phyloP scores from a whole-genome alignment of 2,888 invertebrate genomes.

The Temnothorax rugatulus region DNA sequence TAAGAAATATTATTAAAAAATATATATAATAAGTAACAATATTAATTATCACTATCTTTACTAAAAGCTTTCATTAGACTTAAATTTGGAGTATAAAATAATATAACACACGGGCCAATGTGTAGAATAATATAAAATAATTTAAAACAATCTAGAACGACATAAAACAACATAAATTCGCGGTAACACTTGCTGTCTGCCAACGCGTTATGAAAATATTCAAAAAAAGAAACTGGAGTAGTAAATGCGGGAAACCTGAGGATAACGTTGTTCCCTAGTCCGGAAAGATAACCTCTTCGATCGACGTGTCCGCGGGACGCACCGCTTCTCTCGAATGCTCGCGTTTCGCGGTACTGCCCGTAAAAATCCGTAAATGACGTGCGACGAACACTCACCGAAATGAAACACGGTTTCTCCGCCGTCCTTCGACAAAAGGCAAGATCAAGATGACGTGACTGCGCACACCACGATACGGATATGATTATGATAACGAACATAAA shows the following conservation, averaged over 20 bases:
- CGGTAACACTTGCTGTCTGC: neutral
- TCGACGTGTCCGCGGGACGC: neutral
- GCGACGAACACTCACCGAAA: neutral
- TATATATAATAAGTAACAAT: neutral
- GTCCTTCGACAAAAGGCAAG: too few relatives aligned
- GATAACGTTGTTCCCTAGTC: neutral
- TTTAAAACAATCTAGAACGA: neutral
- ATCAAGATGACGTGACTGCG: neutral
- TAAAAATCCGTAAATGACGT: neutral
- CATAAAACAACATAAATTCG: neutral
- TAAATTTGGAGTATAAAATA: neutral
- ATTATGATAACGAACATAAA: neutral
- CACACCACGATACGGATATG: neutral
- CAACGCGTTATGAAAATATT: neutral
- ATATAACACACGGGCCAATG: neutral
- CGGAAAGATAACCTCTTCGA: constrained; percentile 7
- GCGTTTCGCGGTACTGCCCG: neutral
- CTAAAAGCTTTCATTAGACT: neutral
- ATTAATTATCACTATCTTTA: too few relatives aligned
- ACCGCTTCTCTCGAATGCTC: neutral
- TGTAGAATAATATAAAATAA: neutral
- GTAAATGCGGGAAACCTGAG: constrained; percentile 11
- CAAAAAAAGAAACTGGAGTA: neutral
- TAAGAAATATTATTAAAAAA: neutral
- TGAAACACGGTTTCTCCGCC: neutral